phyloP scores from a whole-genome alignment of 2,888 invertebrate genomes.

The Tenthredo mesomela region DNA sequence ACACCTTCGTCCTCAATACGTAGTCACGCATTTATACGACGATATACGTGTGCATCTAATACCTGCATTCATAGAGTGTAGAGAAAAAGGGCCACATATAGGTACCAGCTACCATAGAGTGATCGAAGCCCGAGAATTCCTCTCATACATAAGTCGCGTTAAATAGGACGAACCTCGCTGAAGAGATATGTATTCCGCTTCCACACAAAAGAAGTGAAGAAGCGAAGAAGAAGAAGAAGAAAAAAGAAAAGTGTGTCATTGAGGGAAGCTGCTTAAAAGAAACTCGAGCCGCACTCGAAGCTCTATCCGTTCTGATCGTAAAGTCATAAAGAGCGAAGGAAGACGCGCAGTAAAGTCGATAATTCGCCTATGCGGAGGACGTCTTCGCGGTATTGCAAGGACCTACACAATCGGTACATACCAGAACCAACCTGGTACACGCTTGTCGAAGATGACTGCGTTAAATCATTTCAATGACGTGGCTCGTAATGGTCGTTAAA shows the following conservation, averaged over 20 bases:
- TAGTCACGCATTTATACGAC: background rate
- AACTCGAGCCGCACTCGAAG: background rate
- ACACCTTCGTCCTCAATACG: slow-evolving; percentile 49
- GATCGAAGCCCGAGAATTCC: slow-evolving; percentile 68
- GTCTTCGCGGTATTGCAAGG: background rate
- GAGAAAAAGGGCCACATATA: slow-evolving; percentile 58
- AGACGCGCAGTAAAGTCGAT: background rate
- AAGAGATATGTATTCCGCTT: slow-evolving; percentile 23
- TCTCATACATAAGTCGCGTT: slow-evolving; percentile 50
- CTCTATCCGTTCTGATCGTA: background rate
- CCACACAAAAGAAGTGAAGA: background rate
- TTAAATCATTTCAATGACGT: background rate
- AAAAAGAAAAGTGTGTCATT: background rate
- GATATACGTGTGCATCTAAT: slow-evolving; percentile 7
- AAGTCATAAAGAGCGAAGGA: background rate
- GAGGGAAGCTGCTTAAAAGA: background rate
- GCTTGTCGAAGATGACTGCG: background rate
- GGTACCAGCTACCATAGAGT: slow-evolving; percentile 66
- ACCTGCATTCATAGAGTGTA: background rate
- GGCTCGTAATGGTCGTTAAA: background rate
- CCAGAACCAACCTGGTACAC: background rate
- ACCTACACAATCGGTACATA: background rate
- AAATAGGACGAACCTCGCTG: slow-evolving; percentile 35
- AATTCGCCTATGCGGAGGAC: background rate
- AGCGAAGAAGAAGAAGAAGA: too few relatives aligned